phyloP scores from a whole-genome alignment of 2,113 vertebrate species.

The Porphyrio hochstetteri region DNA sequence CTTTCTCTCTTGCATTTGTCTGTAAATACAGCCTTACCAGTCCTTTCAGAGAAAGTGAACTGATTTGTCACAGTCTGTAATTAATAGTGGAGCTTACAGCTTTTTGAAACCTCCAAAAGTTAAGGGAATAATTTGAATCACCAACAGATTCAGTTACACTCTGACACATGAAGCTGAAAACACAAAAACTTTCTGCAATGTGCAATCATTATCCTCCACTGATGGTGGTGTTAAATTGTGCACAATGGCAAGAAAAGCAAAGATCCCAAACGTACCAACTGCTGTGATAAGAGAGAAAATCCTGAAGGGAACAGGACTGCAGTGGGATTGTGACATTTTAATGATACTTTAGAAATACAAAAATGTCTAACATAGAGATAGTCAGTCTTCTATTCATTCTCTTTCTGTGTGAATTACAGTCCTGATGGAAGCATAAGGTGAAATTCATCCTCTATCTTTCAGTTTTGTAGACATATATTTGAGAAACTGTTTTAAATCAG shows the following conservation, averaged over 20 bases:
- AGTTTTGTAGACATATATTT: not conserved
- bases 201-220: slow-evolving; percentile 11
- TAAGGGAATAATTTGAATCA: slow-evolving; percentile 22
- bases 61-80: not conserved
- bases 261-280: slow-evolving; percentile 2
- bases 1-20: not conserved
- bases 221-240: not conserved
- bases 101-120: slow-evolving; percentile 15
- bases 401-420: not conserved
- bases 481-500: not conserved
- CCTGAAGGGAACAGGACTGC: slow-evolving; percentile 11
- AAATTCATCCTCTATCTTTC: not conserved
- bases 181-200: slow-evolving; percentile 8
- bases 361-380: slow-evolving; percentile 8
- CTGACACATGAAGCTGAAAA: slow-evolving; percentile 11
- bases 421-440: not conserved
- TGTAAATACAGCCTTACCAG: not conserved
- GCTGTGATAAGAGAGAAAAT: slow-evolving; percentile 46
- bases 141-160: not conserved
- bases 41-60: not conserved
- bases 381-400: slow-evolving; percentile 4
- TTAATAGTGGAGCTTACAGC: not conserved
- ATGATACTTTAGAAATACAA: slow-evolving; percentile 49
- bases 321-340: slow-evolving; percentile 51
- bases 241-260: slow-evolving; percentile 14